phyloP scores from a whole-genome alignment of 2,113 vertebrate species.

The Heterotis niloticus region DNA sequence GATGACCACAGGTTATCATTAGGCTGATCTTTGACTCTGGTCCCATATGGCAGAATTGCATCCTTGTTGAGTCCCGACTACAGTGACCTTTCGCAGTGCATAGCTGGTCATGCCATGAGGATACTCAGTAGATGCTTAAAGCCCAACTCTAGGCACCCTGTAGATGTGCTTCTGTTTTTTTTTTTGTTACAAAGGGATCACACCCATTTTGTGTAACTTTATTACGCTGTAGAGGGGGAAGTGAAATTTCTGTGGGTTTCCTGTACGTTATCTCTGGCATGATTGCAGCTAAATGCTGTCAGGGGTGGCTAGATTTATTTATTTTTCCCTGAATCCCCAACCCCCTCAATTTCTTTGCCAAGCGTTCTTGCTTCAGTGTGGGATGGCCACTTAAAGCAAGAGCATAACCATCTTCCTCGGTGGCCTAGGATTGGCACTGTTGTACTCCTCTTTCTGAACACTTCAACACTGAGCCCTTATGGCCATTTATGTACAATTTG shows the following conservation, averaged over 20 bases:
- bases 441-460: too few relatives aligned
- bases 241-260: conserved; percentile 42
- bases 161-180: not conserved
- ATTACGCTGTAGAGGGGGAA: conserved; percentile 23
- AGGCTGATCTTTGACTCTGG: not conserved
- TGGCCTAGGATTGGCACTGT: too few relatives aligned
- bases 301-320: not conserved
- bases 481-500: too few relatives aligned
- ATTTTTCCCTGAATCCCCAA: not conserved
- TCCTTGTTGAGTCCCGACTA: not conserved
- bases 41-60: not conserved
- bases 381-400: not conserved
- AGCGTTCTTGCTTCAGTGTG: not conserved
- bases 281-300: not conserved
- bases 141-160: not conserved
- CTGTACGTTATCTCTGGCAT: conserved; percentile 35
- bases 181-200: conserved; percentile 36
- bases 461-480: too few relatives aligned
- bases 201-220: conserved; percentile 25
- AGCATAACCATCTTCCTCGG: too few relatives aligned
- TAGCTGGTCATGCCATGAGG: not conserved
- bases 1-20: not conserved
- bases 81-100: conserved; percentile 17
- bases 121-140: not conserved
- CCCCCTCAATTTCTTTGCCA: not conserved